A percentile compares a stretch with the other conserved stretches of the same genome.
These are phyloP conservation scores for Parelbella ahira DNA, from an alignment of 2,888 invertebrate genomes.

Conservation along the genomic window DNA sequence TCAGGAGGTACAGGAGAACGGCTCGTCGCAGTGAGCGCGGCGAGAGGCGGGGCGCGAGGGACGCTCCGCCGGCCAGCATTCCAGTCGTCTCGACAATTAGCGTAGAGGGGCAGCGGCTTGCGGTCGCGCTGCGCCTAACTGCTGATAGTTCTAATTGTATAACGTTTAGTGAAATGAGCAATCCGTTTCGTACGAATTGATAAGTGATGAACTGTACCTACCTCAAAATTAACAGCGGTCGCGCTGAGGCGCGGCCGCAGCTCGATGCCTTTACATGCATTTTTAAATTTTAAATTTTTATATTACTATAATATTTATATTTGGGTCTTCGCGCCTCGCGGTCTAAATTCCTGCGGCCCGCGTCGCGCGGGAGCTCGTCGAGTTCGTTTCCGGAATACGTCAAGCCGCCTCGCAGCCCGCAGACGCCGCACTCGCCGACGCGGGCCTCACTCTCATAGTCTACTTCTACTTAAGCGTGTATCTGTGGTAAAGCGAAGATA, in stretches of 20 bases:
- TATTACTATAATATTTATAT: constrained; percentile 19
- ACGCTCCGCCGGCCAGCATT: too few relatives aligned
- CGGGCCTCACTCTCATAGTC: background rate
- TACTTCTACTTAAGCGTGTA: background rate
- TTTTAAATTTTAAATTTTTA: constrained; percentile 23
- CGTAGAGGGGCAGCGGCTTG: too few relatives aligned
- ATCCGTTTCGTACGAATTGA: constrained; percentile 24
- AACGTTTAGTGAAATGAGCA: constrained; percentile 26
- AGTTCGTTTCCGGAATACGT: background rate
- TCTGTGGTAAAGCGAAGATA: too few relatives aligned
- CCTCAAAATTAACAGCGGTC: constrained; percentile 33
- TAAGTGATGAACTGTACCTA: constrained; percentile 31
- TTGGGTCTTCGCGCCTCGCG: background rate
- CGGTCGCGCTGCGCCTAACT: too few relatives aligned
- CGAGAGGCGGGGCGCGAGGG: too few relatives aligned
- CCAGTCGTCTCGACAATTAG: too few relatives aligned
- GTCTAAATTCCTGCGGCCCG: too few relatives aligned
- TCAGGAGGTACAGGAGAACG: constrained; percentile 19
- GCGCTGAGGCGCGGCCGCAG: constrained; percentile 9
- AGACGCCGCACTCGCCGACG: too few relatives aligned
- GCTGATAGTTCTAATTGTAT: constrained; percentile 27
- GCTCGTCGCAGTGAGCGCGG: constrained; percentile 21
- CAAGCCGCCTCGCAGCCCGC: too few relatives aligned
- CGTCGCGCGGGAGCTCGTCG: background rate
- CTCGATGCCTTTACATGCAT: constrained; percentile 21